Evolutionary conservation across 2,797 vertebrate species (phyloP), one percentile per base, ranked within the genome.

Genomic region (Dendrocincla tyrannina): DNA sequence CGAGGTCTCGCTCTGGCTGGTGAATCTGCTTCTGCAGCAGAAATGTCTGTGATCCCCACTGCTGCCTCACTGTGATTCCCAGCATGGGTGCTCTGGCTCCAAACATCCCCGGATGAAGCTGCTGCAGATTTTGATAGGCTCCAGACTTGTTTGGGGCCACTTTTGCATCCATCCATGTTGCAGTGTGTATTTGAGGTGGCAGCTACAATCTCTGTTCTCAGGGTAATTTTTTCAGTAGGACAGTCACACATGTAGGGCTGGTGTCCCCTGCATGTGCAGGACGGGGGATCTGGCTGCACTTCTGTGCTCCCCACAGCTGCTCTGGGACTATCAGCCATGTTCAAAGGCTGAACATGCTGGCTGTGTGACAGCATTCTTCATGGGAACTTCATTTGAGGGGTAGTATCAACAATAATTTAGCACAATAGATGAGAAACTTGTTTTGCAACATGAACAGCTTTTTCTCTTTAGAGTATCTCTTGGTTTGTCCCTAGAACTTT

Each of bases 211-310:
- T 82, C 20, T 85, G 46, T 60, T 81, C 78, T 87, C 19, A 1
- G 13, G 62, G 50, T 41, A 22, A 11, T 37, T 52, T 88, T 66
- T 70, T 32, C 22, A n/a, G 44, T 6, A 17, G 28, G 7, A 32
- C 23, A 37, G 47, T 35, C 33, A 58, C 53, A 56, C 23, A 17
- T 17, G 23, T 8, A 5, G 64, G 41, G 35, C 64, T 85, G 72
- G 37, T 63, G 50, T 1, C 17, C n/a, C 13, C 9, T 56, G 59
- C 19, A 16, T 0, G 0, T 0, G 2, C 24, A 68, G 42, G 52
- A 49, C 32, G 22, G 35, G 8, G 53, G 17, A 35, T 62, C 28
- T 86, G 55, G 10, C 78, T 82, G 44, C 70, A 41, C 67, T 30
- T 46, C 62, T 70, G 47, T 13, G 7, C 50, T 46, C 14, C n/a